phyloP scores from a whole-genome alignment of 2,888 invertebrate species.

The Platycnemis pennipes region DNA sequence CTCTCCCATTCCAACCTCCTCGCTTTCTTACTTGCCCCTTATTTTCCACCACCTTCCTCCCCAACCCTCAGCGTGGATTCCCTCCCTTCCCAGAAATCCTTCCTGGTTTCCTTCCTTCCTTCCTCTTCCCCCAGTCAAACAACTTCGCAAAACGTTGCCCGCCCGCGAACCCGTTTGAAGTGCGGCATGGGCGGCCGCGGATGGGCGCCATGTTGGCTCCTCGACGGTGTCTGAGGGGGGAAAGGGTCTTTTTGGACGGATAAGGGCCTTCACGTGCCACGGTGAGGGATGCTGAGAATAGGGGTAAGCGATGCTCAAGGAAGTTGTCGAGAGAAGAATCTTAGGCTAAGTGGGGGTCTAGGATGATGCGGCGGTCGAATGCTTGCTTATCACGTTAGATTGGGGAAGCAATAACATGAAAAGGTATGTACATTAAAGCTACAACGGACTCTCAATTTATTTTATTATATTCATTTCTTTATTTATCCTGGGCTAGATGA shows the following conservation, averaged over 20 bases:
- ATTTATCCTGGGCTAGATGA: too few relatives aligned
- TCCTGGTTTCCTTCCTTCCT: neutral
- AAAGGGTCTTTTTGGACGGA: neutral
- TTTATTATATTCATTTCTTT: too few relatives aligned
- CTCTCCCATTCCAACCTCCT: neutral
- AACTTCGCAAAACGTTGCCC: constrained; percentile 62
- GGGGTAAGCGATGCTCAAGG: too few relatives aligned
- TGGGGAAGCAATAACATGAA: too few relatives aligned
- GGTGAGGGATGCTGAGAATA: neutral
- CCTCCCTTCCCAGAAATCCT: neutral
- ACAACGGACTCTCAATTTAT: too few relatives aligned
- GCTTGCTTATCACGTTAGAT: too few relatives aligned
- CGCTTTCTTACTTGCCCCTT: neutral
- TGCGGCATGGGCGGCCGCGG: neutral
- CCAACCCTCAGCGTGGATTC: neutral
- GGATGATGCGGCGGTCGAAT: too few relatives aligned
- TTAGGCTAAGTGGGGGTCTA: too few relatives aligned
- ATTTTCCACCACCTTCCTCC: neutral
- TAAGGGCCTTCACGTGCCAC: neutral
- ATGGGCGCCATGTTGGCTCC: neutral
- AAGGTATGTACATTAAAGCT: too few relatives aligned
- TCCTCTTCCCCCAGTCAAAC: constrained; percentile 41
- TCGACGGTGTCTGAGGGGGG: neutral
- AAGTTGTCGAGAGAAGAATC: too few relatives aligned
- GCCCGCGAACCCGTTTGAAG: constrained; percentile 31